phyloP scores from a whole-genome alignment of 2,113 vertebrate genomes.

The Copsychus sechellarum region DNA sequence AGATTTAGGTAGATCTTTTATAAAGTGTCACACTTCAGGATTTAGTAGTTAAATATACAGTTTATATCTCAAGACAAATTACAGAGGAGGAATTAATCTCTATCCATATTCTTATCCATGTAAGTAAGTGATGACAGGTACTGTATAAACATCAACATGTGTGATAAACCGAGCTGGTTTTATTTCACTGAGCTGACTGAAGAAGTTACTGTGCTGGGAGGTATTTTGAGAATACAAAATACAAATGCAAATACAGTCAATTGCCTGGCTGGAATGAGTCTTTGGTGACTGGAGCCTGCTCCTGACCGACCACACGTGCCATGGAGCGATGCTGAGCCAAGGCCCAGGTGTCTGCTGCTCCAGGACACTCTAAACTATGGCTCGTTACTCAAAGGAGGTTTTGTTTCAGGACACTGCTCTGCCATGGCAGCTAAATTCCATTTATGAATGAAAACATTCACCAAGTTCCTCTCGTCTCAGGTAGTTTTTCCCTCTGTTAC shows the following conservation, averaged over 20 bases:
- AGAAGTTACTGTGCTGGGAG: not conserved
- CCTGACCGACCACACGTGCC: accelerated
- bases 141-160: conserved; percentile 35
- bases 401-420: not conserved
- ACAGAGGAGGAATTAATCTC: conserved; percentile 33
- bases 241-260: no score
- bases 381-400: not conserved
- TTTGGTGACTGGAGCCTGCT: not conserved
- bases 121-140: conserved; percentile 49
- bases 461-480: not conserved
- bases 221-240: not conserved
- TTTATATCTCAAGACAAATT: conserved; percentile 33
- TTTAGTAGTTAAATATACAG: conserved; percentile 29
- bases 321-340: accelerated
- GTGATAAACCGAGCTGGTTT: not conserved
- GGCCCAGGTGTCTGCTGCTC: not conserved
- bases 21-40: not conserved
- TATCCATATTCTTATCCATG: conserved; percentile 2
- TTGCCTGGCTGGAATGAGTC: not conserved
- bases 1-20: not conserved
- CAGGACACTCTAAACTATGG: not conserved
- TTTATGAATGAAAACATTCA: not conserved
- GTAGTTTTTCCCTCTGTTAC: not conserved
- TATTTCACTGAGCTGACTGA: not conserved
- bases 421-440: not conserved